Conservation (phyloP, 1,140 invertebrate species). For the Zophobas morio region DNA sequence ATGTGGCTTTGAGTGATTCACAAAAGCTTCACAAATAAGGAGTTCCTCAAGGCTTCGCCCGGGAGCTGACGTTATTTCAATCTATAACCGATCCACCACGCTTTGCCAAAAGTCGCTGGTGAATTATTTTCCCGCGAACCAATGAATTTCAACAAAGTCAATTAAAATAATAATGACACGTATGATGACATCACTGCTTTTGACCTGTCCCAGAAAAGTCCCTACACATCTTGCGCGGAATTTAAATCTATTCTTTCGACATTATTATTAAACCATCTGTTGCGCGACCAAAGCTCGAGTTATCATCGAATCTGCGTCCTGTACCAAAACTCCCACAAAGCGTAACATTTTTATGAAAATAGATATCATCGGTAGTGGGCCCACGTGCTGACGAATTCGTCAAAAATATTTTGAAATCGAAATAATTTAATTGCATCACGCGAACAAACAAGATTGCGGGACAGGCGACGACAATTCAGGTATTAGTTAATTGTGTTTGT, state of each 20-base stretch:
- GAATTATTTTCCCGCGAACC: no score
- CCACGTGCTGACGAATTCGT: neutral
- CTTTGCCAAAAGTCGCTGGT: no score
- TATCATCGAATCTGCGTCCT: slow-evolving; percentile 18
- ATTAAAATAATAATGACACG: no score
- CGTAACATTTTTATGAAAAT: slow-evolving; percentile 1
- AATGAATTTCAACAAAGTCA: no score
- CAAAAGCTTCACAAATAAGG: no score
- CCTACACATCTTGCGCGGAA: neutral
- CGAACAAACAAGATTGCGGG: neutral
- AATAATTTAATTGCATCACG: neutral
- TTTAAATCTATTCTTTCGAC: slow-evolving; percentile 7
- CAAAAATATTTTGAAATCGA: neutral
- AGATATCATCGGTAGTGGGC: neutral
- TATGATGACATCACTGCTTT: neutral
- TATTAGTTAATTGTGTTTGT: slow-evolving; percentile 15
- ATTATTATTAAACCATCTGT: slow-evolving; percentile 12
- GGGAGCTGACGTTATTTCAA: no score
- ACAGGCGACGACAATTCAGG: neutral
- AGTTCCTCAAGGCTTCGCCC: no score
- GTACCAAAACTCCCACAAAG: slow-evolving; percentile 1
- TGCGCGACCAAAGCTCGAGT: slow-evolving; percentile 11
- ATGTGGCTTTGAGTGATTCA: no score
- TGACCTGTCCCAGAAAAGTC: neutral
- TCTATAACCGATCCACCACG: no score